Percentiles rank a stretch among this genome's conserved stretches.
Conservation (phyloP, 2,113 vertebrate species). For the Psettodes erumei region DNA sequence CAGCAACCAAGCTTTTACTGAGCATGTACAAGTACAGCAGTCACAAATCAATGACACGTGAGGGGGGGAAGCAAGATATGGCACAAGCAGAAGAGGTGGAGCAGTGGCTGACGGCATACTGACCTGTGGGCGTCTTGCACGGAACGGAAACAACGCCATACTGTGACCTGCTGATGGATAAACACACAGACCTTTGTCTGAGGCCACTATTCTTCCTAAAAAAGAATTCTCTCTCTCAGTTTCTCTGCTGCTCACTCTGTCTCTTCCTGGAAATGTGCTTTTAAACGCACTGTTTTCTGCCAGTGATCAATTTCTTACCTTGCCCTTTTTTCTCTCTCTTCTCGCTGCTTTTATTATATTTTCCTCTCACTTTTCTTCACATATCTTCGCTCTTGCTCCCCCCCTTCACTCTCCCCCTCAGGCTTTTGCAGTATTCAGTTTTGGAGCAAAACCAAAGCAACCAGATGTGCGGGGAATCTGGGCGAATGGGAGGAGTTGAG, state of each 20-base stretch:
- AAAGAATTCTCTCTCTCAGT: background rate
- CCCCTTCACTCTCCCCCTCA: conserved; percentile 16
- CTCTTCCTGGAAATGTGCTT: conserved; percentile 38
- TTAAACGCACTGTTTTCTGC: conserved; percentile 36
- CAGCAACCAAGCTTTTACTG: background rate
- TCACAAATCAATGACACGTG: conserved; percentile 14
- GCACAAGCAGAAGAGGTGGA: conserved; percentile 43
- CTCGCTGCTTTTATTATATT: background rate
- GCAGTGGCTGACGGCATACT: conserved; percentile 63
- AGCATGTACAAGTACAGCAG: background rate
- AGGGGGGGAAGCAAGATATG: conserved; percentile 26
- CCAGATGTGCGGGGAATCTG: conserved; percentile 77
- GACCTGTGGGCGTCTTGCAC: conserved; percentile 78
- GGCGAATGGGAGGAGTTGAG: conserved; percentile 54
- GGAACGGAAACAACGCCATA: conserved; percentile 74
- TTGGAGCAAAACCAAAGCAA: conserved; percentile 67
- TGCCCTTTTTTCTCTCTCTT: conserved; percentile 1
- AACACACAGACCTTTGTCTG: conserved; percentile 47
- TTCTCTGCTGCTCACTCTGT: conserved; percentile 24
- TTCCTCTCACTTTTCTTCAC: conserved; percentile 18
- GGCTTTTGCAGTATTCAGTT: conserved; percentile 57
- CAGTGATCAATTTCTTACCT: conserved; percentile 26
- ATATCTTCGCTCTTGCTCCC: conserved; percentile 12
- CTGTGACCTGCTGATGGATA: conserved; percentile 49
- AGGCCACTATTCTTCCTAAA: conserved; percentile 5